A percentile compares a stretch with the other conserved stretches of the same genome.
These are phyloP conservation scores for Porites rus DNA, from an alignment of 92 coral and sea anemone genomes.

Conservation along the genomic window DNA sequence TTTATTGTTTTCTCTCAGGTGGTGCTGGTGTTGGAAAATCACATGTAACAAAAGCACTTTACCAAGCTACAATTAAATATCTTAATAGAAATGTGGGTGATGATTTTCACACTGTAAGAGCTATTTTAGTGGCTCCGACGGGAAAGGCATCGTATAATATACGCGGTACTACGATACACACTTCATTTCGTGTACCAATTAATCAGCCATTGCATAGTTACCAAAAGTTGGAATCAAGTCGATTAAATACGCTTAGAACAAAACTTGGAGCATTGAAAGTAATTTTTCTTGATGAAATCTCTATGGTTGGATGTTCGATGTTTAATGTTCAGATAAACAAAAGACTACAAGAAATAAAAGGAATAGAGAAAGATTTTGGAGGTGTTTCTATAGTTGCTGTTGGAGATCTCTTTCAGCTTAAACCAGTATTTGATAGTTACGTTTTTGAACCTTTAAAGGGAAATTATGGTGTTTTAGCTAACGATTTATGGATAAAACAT, in stretches of 20 bases:
- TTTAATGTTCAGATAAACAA: constrained; percentile 33
- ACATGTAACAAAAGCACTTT: constrained; percentile 58
- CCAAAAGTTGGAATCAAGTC: not conserved
- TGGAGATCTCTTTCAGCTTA: constrained; percentile 32
- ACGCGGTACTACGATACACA: constrained; percentile 43
- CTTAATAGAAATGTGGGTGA: constrained; percentile 41
- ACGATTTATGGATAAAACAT: constrained; percentile 25
- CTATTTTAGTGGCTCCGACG: constrained; percentile 49
- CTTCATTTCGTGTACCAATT: constrained; percentile 32
- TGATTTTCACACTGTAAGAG: constrained; percentile 34
- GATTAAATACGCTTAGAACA: constrained; percentile 7
- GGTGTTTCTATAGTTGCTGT: constrained; percentile 35
- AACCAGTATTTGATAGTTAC: constrained; percentile 36
- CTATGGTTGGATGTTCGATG: constrained; percentile 33
- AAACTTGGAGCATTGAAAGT: constrained; percentile 26
- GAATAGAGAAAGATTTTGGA: constrained; percentile 14
- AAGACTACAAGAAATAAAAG: constrained; percentile 35
- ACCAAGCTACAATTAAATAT: constrained; percentile 31
- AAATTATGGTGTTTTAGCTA: constrained; percentile 10
- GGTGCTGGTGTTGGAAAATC: constrained; percentile 69
- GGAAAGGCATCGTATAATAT: constrained; percentile 61
- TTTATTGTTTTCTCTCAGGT: constrained; percentile 45
- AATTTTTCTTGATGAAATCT: constrained; percentile 43
- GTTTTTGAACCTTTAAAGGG: constrained; percentile 11
- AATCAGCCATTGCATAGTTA: constrained; percentile 22